Evolutionary conservation across 1,140 invertebrate species (phyloP).

Genomic region (Scaptomyza graminum): DNA sequence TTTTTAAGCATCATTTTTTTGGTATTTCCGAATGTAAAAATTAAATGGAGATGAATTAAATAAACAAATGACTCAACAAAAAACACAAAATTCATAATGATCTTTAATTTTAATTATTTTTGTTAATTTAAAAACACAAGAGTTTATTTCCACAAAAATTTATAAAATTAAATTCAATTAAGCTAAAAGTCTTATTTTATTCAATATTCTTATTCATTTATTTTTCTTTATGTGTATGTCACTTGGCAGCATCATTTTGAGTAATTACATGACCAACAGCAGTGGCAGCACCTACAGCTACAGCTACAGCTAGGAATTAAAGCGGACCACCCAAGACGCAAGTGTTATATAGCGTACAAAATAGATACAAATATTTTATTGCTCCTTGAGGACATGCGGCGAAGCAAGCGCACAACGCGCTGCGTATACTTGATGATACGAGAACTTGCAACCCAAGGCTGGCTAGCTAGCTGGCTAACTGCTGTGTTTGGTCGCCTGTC

Average conservation of each 20-base stretch:
- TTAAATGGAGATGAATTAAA: no score
- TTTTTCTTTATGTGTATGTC: not conserved
- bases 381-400: constrained; percentile 71
- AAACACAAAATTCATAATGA: no score
- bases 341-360: constrained; percentile 30
- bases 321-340: constrained; percentile 3
- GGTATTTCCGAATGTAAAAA: no score
- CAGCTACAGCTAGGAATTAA: not conserved
- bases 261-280: constrained; percentile 68
- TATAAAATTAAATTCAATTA: no score
- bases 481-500: constrained; percentile 17
- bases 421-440: constrained; percentile 54
- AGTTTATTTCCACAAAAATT: no score
- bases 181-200: no score
- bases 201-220: not conserved
- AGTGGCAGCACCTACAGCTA: constrained; percentile 48
- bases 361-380: constrained; percentile 82
- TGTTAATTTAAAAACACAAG: no score
- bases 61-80: no score
- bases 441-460: not conserved
- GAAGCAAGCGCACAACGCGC: constrained; percentile 47
- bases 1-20: no score
- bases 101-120: no score
- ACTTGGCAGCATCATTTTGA: constrained; percentile 63
- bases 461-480: not conserved